phyloP scores from a whole-genome alignment of 2,113 vertebrate genomes.

The Ranitomeya imitator region DNA sequence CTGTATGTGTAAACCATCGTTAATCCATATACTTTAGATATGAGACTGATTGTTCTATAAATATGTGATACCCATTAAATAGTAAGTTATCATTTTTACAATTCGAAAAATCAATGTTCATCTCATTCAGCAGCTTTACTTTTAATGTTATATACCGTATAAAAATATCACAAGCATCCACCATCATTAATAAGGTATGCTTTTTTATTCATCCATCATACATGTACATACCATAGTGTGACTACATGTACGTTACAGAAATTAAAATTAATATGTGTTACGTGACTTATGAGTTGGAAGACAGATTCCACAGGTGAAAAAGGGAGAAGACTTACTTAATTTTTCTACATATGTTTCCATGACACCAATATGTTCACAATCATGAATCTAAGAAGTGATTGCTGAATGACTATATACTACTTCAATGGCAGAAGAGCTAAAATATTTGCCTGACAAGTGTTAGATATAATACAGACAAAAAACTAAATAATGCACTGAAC shows the following conservation, averaged over 20 bases:
- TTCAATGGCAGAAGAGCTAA: background rate
- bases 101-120: background rate
- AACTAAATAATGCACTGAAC: background rate
- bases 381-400: background rate
- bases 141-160: background rate
- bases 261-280: conserved; percentile 25
- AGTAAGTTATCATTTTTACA: no score
- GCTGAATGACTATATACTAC: background rate
- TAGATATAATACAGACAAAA: background rate
- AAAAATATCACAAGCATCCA: background rate
- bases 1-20: no score
- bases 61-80: no score
- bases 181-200: background rate
- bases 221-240: background rate
- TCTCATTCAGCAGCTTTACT: background rate
- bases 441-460: background rate
- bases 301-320: conserved; percentile 1
- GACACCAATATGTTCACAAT: background rate
- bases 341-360: conserved; percentile 9
- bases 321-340: background rate
- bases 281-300: conserved; percentile 20
- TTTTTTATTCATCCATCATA: conserved; percentile 16
- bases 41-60: no score
- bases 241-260: background rate
- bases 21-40: no score